A percentile compares a stretch with the other conserved stretches of the same genome.
Evolutionary conservation across 1,140 invertebrate genomes (phyloP).

Genomic region (Heliothis subflexa): DNA sequence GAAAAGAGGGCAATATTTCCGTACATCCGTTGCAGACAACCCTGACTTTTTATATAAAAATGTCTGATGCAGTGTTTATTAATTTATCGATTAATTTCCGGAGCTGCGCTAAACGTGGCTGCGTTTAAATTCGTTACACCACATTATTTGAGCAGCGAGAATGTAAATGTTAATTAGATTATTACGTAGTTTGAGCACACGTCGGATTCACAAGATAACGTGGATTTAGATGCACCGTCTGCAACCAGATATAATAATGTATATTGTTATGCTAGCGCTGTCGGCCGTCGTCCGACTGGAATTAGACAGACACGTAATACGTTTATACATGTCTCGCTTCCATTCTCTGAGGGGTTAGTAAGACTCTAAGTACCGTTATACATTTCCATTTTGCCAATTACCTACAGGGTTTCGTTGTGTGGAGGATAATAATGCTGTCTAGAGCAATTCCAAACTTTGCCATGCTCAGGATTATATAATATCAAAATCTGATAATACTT

Average conservation of each 20-base stretch:
- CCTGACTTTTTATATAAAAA: background rate
- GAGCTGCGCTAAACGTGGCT: slow-evolving; percentile 17
- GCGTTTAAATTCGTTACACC: slow-evolving; percentile 6
- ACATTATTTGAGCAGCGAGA: background rate
- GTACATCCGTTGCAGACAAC: slow-evolving; percentile 1
- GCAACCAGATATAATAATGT: slow-evolving; percentile 14
- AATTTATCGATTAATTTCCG: slow-evolving; percentile 36
- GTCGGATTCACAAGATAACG: slow-evolving; percentile 26
- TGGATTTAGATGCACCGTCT: slow-evolving; percentile 32
- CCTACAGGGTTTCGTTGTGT: background rate
- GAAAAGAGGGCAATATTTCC: background rate
- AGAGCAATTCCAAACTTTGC: too few relatives aligned
- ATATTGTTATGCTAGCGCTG: slow-evolving; percentile 10
- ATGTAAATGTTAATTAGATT: slow-evolving; percentile 36
- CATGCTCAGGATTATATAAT: too few relatives aligned
- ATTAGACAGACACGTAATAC: background rate
- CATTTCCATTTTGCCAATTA: background rate
- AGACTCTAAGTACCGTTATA: background rate
- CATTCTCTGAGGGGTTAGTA: slow-evolving; percentile 1
- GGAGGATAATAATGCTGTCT: background rate
- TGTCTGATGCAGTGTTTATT: slow-evolving; percentile 35
- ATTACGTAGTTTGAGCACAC: slow-evolving; percentile 8
- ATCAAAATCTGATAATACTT: too few relatives aligned
- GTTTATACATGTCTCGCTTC: slow-evolving; percentile 15
- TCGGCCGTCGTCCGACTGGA: background rate